A percentile compares a stretch with the other conserved stretches of the same genome.
These are phyloP conservation scores for Cantharis lateralis DNA, from an alignment of 2,888 invertebrate species.

Conservation along the genomic window DNA sequence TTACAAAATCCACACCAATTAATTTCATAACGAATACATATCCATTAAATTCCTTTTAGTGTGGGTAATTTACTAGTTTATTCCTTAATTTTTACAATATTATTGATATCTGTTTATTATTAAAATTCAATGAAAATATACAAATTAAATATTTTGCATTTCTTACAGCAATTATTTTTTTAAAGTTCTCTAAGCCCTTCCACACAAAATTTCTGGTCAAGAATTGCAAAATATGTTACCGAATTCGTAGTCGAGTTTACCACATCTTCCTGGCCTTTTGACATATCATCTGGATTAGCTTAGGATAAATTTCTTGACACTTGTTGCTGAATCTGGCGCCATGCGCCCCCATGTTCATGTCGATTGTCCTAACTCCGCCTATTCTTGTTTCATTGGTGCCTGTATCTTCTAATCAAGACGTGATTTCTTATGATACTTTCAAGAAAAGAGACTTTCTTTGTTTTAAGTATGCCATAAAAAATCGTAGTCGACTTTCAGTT, in stretches of 20 bases:
- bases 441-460: constrained; percentile 21
- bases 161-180: not conserved
- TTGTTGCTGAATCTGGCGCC: constrained; percentile 48
- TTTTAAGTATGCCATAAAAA: constrained; percentile 1
- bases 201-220: not conserved
- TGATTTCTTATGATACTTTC: constrained; percentile 40
- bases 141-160: not conserved
- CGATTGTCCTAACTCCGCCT: constrained; percentile 54
- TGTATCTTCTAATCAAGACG: constrained; percentile 48
- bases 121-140: not conserved
- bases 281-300: constrained; percentile 8
- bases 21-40: not conserved
- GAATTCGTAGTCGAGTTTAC: not conserved
- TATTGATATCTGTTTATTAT: not conserved
- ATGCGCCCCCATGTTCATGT: constrained; percentile 46
- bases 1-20: not conserved
- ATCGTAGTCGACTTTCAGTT: not conserved
- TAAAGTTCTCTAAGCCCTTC: not conserved
- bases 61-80: not conserved
- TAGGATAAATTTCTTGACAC: constrained; percentile 41
- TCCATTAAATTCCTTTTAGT: not conserved
- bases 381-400: constrained; percentile 46
- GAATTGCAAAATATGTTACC: not conserved
- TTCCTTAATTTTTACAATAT: not conserved
- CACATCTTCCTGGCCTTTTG: not conserved